These are phyloP conservation scores for Rhingia campestris DNA, from an alignment of 2,888 invertebrate genomes.

Conservation along the genomic window DNA sequence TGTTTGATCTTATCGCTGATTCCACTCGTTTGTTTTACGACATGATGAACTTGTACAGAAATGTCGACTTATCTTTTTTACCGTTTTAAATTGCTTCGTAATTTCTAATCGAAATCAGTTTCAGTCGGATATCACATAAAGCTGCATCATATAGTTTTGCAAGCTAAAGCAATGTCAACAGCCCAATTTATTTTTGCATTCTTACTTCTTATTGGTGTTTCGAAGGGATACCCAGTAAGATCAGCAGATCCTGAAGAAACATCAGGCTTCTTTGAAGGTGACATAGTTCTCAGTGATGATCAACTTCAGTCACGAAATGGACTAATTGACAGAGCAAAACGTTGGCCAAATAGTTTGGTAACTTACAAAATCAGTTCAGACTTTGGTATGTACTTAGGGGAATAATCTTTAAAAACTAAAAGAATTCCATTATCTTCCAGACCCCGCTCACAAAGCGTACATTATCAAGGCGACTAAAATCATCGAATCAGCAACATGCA, in stretches of 20 bases:
- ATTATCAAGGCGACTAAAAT: constrained; percentile 88
- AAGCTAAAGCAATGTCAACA: constrained; percentile 1
- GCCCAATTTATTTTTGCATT: not conserved
- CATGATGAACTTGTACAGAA: too few species aligned
- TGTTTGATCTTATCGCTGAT: too few species aligned
- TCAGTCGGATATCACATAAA: too few species aligned
- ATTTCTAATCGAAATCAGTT: too few species aligned
- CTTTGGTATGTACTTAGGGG: constrained; percentile 15
- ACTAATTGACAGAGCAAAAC: constrained; percentile 83
- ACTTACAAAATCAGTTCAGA: constrained; percentile 85
- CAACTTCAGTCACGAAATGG: constrained; percentile 84
- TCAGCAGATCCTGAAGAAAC: constrained; percentile 88
- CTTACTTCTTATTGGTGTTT: not conserved
- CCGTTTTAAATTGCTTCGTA: too few species aligned
- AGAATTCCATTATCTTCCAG: constrained; percentile 67
- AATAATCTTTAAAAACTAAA: not conserved
- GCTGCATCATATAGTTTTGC: too few species aligned
- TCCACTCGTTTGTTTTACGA: too few species aligned
- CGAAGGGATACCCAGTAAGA: constrained; percentile 12
- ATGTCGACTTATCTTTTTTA: too few species aligned
- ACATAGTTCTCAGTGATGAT: constrained; percentile 86
- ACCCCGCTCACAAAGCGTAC: constrained; percentile 84
- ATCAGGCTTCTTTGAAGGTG: constrained; percentile 89
- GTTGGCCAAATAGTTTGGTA: constrained; percentile 87
- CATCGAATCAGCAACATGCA: constrained; percentile 88